Evolutionary conservation across 2,888 invertebrate species (phyloP).

Genomic region (Lycophotia porphyrea): DNA sequence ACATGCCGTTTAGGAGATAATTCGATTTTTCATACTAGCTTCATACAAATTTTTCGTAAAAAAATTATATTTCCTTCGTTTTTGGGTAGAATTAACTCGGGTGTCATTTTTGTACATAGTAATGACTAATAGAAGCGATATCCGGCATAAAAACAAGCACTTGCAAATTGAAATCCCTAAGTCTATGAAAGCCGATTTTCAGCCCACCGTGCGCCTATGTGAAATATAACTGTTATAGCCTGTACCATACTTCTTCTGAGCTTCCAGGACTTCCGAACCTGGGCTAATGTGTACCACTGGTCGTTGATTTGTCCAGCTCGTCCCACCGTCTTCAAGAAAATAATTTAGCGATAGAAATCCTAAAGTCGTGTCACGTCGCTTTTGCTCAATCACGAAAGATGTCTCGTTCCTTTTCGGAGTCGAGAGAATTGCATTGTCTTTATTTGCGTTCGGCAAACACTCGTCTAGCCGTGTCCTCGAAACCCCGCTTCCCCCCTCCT

Average conservation of each 20-base stretch:
- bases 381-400: background rate
- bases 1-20: too few species aligned
- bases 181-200: too few species aligned
- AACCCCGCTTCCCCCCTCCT: conserved; percentile 8
- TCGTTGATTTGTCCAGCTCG: background rate
- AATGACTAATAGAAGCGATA: too few species aligned
- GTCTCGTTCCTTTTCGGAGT: background rate
- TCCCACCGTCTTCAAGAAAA: background rate
- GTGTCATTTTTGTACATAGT: too few species aligned
- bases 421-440: conserved; percentile 3
- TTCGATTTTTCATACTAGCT: too few species aligned
- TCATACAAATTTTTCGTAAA: too few species aligned
- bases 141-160: too few species aligned
- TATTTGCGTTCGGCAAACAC: conserved; percentile 15
- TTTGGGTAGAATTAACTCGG: too few species aligned
- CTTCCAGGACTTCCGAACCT: background rate
- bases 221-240: background rate
- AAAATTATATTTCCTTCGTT: too few species aligned
- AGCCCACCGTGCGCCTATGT: too few species aligned
- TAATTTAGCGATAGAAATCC: background rate
- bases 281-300: background rate
- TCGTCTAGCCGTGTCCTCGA: conserved; percentile 8
- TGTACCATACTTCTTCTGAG: background rate
- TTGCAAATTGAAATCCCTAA: too few species aligned
- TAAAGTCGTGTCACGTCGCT: background rate